A percentile compares a stretch with the other conserved stretches of the same genome.
Evolutionary conservation across 2,888 invertebrate species (phyloP).

Genomic region (Folsomia manolachei): DNA sequence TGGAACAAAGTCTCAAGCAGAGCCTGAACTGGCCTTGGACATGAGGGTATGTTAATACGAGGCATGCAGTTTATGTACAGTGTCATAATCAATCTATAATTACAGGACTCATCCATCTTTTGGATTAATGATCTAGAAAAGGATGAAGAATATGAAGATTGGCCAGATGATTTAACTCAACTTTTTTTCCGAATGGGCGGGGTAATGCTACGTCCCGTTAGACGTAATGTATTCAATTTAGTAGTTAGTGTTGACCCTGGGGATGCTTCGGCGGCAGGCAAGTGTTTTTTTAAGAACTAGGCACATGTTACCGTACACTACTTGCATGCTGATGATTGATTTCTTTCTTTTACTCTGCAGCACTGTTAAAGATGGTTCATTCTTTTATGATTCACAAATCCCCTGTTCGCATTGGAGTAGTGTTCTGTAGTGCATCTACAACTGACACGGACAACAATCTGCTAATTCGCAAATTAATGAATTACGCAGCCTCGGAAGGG

Average conservation of each 20-base stretch:
- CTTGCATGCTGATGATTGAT: neutral
- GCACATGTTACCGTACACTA: neutral
- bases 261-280: slow-evolving; percentile 40
- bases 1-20: slow-evolving; percentile 53
- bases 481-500: slow-evolving; percentile 44
- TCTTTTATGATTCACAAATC: slow-evolving; percentile 87
- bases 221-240: slow-evolving; percentile 62
- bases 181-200: slow-evolving; percentile 94
- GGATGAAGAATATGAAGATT: slow-evolving; percentile 81
- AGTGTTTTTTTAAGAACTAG: slow-evolving; percentile 9
- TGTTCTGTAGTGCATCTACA: slow-evolving; percentile 59
- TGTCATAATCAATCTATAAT: too few relatives aligned
- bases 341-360: slow-evolving; percentile 54
- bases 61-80: too few relatives aligned
- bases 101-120: slow-evolving; percentile 85
- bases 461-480: slow-evolving; percentile 42
- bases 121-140: slow-evolving; percentile 94
- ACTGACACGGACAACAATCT: slow-evolving; percentile 5
- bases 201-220: slow-evolving; percentile 88
- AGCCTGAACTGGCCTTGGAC: slow-evolving; percentile 81
- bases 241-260: slow-evolving; percentile 45
- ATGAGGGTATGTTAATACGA: too few relatives aligned
- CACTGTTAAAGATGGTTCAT: slow-evolving; percentile 80
- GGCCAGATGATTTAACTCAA: slow-evolving; percentile 86
- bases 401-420: slow-evolving; percentile 83